Evolutionary conservation across 2,113 vertebrate species (phyloP).

Genomic region (Platysternon megacephalum): DNA sequence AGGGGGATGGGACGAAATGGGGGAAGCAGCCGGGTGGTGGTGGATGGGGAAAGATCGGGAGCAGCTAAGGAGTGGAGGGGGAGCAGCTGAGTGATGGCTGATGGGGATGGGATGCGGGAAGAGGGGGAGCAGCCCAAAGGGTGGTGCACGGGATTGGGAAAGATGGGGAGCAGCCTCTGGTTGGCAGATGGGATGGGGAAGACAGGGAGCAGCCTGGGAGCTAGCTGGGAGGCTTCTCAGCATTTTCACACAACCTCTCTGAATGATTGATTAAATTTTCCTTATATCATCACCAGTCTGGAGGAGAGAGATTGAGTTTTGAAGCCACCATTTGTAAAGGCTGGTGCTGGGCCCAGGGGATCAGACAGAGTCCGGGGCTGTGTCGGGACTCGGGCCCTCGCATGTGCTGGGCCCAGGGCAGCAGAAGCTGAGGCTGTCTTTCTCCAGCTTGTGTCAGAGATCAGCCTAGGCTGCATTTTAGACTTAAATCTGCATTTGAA

Average conservation of each 20-base stretch:
- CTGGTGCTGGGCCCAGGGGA: not conserved
- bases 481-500: not conserved
- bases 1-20: too few relatives aligned
- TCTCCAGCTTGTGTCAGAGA: not conserved
- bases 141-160: too few relatives aligned
- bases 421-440: not conserved
- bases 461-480: not conserved
- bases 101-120: too few relatives aligned
- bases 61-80: not conserved
- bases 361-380: not conserved
- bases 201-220: not conserved
- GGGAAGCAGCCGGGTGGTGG: too few relatives aligned
- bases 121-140: too few relatives aligned
- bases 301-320: not conserved
- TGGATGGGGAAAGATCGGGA: too few relatives aligned
- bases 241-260: too few relatives aligned
- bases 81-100: too few relatives aligned
- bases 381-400: not conserved
- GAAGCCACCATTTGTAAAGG: not conserved
- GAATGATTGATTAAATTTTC: not conserved
- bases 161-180: too few relatives aligned
- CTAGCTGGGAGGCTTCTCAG: not conserved
- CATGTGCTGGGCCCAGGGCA: not conserved
- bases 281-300: not conserved
- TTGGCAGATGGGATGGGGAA: too few relatives aligned